These are phyloP conservation scores for Piaya cayana DNA, from an alignment of 2,113 vertebrate species.

Conservation along the genomic window DNA sequence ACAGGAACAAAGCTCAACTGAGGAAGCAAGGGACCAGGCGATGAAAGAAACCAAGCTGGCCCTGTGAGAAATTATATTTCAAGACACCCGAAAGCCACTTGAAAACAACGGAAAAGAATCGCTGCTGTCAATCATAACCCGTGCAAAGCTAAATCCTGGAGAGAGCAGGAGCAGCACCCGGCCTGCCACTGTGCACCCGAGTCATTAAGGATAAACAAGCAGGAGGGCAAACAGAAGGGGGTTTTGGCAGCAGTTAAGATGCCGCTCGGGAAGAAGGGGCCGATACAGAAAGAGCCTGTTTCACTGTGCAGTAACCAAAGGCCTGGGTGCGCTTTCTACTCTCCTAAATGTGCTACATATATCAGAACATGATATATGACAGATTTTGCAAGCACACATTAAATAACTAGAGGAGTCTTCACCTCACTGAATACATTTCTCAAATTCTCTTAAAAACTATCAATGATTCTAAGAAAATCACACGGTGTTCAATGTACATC, in stretches of 20 bases:
- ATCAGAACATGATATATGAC: background rate
- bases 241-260: background rate
- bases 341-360: background rate
- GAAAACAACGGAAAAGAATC: background rate
- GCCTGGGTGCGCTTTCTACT: background rate
- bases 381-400: background rate
- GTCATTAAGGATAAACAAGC: background rate
- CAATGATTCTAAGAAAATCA: background rate
- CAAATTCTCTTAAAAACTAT: background rate
- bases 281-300: background rate
- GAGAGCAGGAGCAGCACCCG: background rate
- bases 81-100: background rate
- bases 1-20: background rate
- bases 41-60: background rate
- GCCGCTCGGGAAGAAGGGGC: background rate
- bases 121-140: background rate
- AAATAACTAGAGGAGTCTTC: background rate
- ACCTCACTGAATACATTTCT: background rate
- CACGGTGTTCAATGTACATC: background rate
- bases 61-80: background rate
- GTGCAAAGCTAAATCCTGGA: background rate
- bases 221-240: background rate
- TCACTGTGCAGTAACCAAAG: background rate
- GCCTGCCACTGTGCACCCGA: background rate
- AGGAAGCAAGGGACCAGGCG: background rate